A percentile compares a stretch with the other conserved stretches of the same genome.
Conservation (phyloP, 2,113 vertebrate species). For the Geococcyx californianus region DNA sequence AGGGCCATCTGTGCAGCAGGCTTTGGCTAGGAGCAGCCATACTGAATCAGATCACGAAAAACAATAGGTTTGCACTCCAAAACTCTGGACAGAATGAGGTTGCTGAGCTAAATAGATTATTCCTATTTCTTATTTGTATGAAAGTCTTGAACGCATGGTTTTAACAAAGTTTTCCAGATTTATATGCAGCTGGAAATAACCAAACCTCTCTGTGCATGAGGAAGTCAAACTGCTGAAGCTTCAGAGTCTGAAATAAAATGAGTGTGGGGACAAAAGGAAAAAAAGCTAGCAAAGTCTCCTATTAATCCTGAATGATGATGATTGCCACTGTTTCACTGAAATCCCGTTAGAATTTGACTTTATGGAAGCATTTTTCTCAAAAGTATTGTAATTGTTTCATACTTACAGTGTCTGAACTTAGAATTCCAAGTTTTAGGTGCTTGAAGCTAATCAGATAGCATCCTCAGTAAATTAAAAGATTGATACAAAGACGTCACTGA, state of each 20-base stretch:
- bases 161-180: neutral
- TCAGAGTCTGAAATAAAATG: neutral
- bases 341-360: neutral
- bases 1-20: neutral
- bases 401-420: neutral
- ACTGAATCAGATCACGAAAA: neutral
- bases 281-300: neutral
- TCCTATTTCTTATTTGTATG: neutral
- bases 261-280: neutral
- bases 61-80: neutral
- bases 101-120: neutral
- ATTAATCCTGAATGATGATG: constrained; percentile 7
- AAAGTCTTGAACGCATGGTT: neutral
- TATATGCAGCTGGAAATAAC: neutral
- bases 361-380: neutral
- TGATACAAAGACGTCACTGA: neutral
- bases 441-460: neutral
- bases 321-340: neutral
- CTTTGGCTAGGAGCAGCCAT: neutral
- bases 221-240: constrained; percentile 31
- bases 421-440: neutral
- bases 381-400: constrained; percentile 41
- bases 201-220: neutral
- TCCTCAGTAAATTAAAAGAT: neutral
- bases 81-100: neutral